Evolutionary conservation across 2,113 vertebrate genomes (phyloP), one percentile per base, ranked within the genome.

Genomic region (Spheniscus mendiculus): DNA sequence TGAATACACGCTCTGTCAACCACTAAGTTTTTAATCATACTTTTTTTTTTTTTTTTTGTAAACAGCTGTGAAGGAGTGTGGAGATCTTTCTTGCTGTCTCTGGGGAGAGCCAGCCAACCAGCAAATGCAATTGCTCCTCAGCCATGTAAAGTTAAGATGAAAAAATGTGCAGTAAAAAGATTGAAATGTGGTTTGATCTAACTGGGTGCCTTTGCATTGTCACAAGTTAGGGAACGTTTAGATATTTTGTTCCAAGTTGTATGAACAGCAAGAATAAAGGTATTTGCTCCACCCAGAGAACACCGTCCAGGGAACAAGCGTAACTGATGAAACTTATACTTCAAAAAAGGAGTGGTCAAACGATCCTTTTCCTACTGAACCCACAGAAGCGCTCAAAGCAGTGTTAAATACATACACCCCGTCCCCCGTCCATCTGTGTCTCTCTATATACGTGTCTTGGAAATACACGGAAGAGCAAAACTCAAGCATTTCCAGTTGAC

Each of bases 1-100:
- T 0, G 1, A 79, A n/a, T 13, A 67, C 2, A 3, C 12, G 17
- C n/a, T 38, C 62, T 45, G 30, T 25, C 30, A 70, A 61, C 85
- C 49, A 63, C 7, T 7, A 32, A 5, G 34, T 14, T 93, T 91
- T 78, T 49, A 34, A 66, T 74, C 6, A 29, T 15, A 25, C 13
- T 6, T 14, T 5, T 6, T 20, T 21, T 21, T 5, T 6, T 20
- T 21, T 21, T 66, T 76, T 81, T 58, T 40, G 21, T 49, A 7
- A 90, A 36, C 38, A 69, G 32, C 47, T 94, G 44, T 45, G 59
- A 85, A 86, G 49, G 62, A 70, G 8, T 3, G 8, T 19, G 47
- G 78, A 58, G 45, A 49, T 45, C 61, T 52, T 10, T 45, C 61
- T 52, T 10, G 27, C 62, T 93, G 52, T 49, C 56, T 25, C n/a